Conservation (phyloP, 2,113 vertebrate genomes). For the Trichomycterus rosablanca region DNA sequence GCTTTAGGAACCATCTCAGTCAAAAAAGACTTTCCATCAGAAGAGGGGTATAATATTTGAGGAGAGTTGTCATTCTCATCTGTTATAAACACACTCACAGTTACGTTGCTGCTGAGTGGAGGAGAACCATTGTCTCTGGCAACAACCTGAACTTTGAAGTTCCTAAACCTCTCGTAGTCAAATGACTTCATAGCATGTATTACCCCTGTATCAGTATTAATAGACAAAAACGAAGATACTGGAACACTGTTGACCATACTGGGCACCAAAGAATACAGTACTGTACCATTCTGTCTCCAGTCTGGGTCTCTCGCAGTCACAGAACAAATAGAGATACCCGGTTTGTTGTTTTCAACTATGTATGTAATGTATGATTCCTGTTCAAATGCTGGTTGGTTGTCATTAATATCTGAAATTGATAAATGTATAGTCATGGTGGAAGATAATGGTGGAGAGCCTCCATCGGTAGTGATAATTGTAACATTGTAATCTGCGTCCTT, state of each 20-base stretch:
- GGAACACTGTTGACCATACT: conserved; percentile 50
- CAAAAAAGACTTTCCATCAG: conserved; percentile 56
- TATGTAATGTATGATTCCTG: background rate
- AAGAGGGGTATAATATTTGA: conserved; percentile 61
- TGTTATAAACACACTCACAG: conserved; percentile 59
- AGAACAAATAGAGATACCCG: conserved; percentile 6
- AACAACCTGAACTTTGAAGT: conserved; percentile 58
- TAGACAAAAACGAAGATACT: conserved; percentile 67
- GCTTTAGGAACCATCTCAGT: conserved; percentile 67
- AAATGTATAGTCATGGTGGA: background rate
- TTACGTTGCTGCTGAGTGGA: conserved; percentile 64
- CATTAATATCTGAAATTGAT: background rate
- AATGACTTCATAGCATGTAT: conserved; percentile 68
- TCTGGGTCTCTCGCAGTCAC: conserved; percentile 11
- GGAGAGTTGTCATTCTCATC: conserved; percentile 70
- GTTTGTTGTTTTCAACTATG: conserved; percentile 8
- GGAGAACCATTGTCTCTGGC: conserved; percentile 67
- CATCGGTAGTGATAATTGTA: background rate
- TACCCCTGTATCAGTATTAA: conserved; percentile 67
- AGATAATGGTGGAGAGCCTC: background rate
- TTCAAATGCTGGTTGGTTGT: background rate
- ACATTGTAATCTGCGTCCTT: background rate
- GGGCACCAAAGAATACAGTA: conserved; percentile 60
- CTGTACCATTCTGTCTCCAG: conserved; percentile 9
- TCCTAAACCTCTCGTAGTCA: conserved; percentile 68